Evolutionary conservation across 1,140 invertebrate species (phyloP).

Genomic region (Lordiphosa clarofinis): DNA sequence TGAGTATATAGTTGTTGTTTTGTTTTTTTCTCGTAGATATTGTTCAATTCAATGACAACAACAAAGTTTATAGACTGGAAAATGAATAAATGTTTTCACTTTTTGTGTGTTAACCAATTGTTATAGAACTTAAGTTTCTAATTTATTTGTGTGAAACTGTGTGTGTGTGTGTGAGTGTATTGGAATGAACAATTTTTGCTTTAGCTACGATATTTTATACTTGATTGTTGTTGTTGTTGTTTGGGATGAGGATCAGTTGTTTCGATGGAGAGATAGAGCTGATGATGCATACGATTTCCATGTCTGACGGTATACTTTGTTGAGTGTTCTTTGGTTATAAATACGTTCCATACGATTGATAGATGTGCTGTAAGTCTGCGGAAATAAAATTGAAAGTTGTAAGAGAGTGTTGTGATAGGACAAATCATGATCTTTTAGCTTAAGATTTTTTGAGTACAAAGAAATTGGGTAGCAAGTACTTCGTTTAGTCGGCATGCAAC

Average conservation of each 20-base stretch:
- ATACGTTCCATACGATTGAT: constrained; percentile 39
- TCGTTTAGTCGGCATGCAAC: too few relatives aligned
- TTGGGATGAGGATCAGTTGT: constrained; percentile 46
- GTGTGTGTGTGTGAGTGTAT: constrained; percentile 24
- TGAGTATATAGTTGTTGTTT: constrained; percentile 60
- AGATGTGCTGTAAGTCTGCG: constrained; percentile 50
- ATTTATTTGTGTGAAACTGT: constrained; percentile 28
- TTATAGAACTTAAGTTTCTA: constrained; percentile 53
- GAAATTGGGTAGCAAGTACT: too few relatives aligned
- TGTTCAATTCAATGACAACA: constrained; percentile 52
- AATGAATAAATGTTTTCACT: constrained; percentile 39
- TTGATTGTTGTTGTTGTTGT: constrained; percentile 59
- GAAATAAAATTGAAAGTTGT: not conserved
- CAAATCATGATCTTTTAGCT: too few relatives aligned
- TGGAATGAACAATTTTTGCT: constrained; percentile 60
- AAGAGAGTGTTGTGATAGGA: too few relatives aligned
- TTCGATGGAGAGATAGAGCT: constrained; percentile 14
- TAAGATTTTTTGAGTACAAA: too few relatives aligned
- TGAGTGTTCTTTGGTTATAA: constrained; percentile 62
- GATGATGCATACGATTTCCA: constrained; percentile 66
- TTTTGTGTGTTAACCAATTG: constrained; percentile 42
- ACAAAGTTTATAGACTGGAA: constrained; percentile 41
- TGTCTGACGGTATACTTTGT: constrained; percentile 54
- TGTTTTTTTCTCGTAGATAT: constrained; percentile 44
- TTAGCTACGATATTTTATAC: constrained; percentile 65